Evolutionary conservation across 2,797 vertebrate species (phyloP).

Genomic region (Typhlichthys subterraneus): DNA sequence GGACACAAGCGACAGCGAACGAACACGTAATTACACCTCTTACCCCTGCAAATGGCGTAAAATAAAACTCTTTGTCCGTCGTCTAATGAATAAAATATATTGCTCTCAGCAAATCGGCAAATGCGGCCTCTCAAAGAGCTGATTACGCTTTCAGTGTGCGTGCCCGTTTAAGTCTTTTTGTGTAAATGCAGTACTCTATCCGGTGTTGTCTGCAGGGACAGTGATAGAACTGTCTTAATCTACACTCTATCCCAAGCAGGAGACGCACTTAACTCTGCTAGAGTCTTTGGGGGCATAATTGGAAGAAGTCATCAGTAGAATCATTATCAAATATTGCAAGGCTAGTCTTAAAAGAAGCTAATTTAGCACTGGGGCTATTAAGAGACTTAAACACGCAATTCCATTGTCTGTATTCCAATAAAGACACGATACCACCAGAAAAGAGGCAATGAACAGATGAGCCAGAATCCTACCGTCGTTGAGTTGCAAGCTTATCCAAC

Average conservation of each 20-base stretch:
- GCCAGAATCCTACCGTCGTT: too few species aligned
- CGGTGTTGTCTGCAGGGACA: background rate
- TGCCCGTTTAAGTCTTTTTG: background rate
- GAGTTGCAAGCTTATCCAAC: too few species aligned
- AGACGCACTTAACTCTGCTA: background rate
- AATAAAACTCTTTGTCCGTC: background rate
- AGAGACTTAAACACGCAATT: background rate
- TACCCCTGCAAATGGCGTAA: background rate
- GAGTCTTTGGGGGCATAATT: background rate
- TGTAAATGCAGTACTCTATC: background rate
- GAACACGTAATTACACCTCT: constrained; percentile 2
- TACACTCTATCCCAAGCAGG: background rate
- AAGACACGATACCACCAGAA: too few species aligned
- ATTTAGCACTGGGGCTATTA: background rate
- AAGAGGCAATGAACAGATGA: too few species aligned
- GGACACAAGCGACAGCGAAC: background rate
- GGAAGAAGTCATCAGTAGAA: background rate
- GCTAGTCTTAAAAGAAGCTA: background rate
- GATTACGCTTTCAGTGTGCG: constrained; percentile 3
- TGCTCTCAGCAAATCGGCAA: background rate
- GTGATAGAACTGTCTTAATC: background rate
- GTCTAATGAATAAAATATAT: constrained; percentile 14
- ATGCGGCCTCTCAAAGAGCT: background rate
- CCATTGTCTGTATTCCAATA: too few species aligned
- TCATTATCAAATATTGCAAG: background rate